These are phyloP conservation scores for Drosophila asahinai DNA, from an alignment of 1,140 invertebrate species.

Conservation along the genomic window DNA sequence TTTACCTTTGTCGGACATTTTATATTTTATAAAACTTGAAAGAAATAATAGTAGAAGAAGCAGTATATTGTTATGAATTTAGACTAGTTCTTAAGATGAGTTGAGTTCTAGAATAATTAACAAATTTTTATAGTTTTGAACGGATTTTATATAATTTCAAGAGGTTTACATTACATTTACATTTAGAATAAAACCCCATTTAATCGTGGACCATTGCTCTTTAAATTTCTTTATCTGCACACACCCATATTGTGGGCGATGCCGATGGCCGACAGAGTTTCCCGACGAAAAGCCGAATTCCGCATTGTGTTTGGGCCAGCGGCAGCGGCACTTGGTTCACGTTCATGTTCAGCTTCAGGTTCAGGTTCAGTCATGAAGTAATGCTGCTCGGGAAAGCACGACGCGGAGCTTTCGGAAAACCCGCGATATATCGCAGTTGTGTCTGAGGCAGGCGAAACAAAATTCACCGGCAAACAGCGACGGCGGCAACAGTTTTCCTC, in stretches of 20 bases:
- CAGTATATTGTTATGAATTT: too few relatives aligned
- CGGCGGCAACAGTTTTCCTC: constrained; percentile 70
- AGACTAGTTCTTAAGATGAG: too few relatives aligned
- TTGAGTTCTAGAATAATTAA: too few relatives aligned
- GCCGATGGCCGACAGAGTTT: constrained; percentile 44
- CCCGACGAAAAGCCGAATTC: constrained; percentile 31
- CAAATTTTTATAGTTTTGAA: too few relatives aligned
- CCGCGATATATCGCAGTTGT: constrained; percentile 18
- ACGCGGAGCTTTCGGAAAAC: constrained; percentile 27
- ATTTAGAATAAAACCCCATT: not conserved
- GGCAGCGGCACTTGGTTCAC: constrained; percentile 39
- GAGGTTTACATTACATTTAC: too few relatives aligned
- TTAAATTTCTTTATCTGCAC: constrained; percentile 5
- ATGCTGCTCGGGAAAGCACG: constrained; percentile 76
- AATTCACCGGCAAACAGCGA: constrained; percentile 49
- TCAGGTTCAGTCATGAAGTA: constrained; percentile 73
- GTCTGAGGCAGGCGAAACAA: constrained; percentile 29
- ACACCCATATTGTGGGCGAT: constrained; percentile 27
- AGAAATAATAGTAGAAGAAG: too few relatives aligned
- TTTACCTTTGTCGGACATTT: too few relatives aligned
- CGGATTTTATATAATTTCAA: too few relatives aligned
- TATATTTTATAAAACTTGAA: too few relatives aligned
- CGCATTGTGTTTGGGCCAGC: constrained; percentile 68
- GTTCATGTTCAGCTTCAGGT: constrained; percentile 44
- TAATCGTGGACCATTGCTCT: not conserved